Evolutionary conservation across 1,140 invertebrate species (phyloP).

Genomic region (Globodera rostochiensis): DNA sequence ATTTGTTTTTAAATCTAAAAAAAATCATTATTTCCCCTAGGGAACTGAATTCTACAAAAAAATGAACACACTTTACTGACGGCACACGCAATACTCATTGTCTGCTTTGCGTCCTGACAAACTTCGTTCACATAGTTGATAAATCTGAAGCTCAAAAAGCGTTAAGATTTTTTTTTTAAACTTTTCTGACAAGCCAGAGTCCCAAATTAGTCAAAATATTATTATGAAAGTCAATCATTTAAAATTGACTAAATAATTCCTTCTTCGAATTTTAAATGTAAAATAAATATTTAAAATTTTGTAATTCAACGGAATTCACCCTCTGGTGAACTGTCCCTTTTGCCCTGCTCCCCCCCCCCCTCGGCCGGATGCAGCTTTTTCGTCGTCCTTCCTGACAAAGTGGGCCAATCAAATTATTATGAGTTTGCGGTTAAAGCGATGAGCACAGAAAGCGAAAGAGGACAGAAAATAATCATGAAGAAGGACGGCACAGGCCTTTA

Average conservation of each 20-base stretch:
- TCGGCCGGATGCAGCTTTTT: not conserved
- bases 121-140: constrained; percentile 43
- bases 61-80: constrained; percentile 19
- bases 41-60: too few species aligned
- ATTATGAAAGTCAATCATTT: not conserved
- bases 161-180: not conserved
- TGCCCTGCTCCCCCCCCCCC: not conserved
- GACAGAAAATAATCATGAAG: constrained; percentile 33
- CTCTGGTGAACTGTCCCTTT: not conserved
- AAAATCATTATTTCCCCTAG: not conserved
- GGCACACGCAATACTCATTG: constrained; percentile 20
- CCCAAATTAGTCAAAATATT: not conserved
- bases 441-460: not conserved
- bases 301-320: not conserved
- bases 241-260: too few species aligned
- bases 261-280: too few species aligned
- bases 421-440: constrained; percentile 12
- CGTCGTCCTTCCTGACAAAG: constrained; percentile 27
- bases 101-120: constrained; percentile 29
- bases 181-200: not conserved
- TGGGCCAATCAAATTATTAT: constrained; percentile 50
- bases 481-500: not conserved
- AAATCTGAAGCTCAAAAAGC: constrained; percentile 30
- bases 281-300: too few species aligned
- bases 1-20: not conserved